phyloP scores from a whole-genome alignment of 2,888 invertebrate genomes.

The Nymphalis polychloros region DNA sequence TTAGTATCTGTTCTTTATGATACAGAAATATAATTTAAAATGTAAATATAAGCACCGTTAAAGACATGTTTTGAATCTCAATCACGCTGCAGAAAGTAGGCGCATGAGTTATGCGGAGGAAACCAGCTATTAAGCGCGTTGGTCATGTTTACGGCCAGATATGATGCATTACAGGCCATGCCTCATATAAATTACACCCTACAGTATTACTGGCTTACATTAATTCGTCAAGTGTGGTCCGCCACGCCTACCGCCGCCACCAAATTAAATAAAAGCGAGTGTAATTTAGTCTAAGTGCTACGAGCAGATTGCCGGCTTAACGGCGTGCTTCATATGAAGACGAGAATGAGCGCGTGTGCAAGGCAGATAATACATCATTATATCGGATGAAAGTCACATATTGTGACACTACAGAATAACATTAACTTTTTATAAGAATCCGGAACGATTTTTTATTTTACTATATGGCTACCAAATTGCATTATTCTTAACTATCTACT shows the following conservation, averaged over 20 bases:
- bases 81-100: conserved; percentile 16
- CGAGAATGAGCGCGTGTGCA: background rate
- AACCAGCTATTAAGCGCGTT: conserved; percentile 35
- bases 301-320: conserved; percentile 23
- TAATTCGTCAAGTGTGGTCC: conserved; percentile 64
- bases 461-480: too few species aligned
- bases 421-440: too few species aligned
- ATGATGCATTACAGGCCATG: conserved; percentile 55
- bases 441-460: too few species aligned
- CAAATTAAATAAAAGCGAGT: conserved; percentile 38
- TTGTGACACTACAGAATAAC: too few species aligned
- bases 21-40: conserved; percentile 13
- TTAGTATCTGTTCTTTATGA: background rate
- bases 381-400: too few species aligned
- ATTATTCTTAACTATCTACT: too few species aligned
- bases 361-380: background rate
- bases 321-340: background rate
- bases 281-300: conserved; percentile 35
- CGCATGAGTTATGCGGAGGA: conserved; percentile 30
- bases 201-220: conserved; percentile 55
- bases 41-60: conserved; percentile 25
- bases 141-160: conserved; percentile 39
- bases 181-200: conserved; percentile 45
- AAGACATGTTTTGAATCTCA: conserved; percentile 24
- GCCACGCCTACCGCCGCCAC: conserved; percentile 23